Conservation (phyloP, 2,888 invertebrate genomes). For the Ornithoptera priamus region DNA sequence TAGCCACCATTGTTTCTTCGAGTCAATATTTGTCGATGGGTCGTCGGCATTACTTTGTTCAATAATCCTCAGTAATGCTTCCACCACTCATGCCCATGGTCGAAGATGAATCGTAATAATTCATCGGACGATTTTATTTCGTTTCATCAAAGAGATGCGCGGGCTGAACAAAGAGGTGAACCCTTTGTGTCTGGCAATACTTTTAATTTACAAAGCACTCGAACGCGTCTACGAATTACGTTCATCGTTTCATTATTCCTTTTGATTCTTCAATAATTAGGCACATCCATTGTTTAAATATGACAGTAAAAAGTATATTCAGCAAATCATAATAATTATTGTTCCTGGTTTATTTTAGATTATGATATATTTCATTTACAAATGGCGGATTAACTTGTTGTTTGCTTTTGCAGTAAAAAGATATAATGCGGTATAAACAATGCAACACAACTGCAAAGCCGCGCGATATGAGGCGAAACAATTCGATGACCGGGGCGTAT, state of each 20-base stretch:
- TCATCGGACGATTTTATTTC: slow-evolving; percentile 69
- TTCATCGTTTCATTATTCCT: slow-evolving; percentile 58
- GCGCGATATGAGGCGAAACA: slow-evolving; percentile 71
- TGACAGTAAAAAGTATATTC: background rate
- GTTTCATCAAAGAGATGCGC: slow-evolving; percentile 55
- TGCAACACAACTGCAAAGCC: slow-evolving; percentile 41
- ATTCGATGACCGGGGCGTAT: slow-evolving; percentile 73
- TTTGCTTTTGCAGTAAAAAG: slow-evolving; percentile 1
- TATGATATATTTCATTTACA: too few species aligned
- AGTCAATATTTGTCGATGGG: slow-evolving; percentile 78
- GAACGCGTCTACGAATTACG: slow-evolving; percentile 41
- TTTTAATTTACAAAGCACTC: slow-evolving; percentile 56
- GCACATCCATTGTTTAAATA: background rate
- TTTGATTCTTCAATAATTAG: slow-evolving; percentile 32
- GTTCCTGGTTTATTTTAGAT: background rate
- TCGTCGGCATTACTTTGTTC: slow-evolving; percentile 69
- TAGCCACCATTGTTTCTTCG: slow-evolving; percentile 68
- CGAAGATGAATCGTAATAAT: slow-evolving; percentile 77
- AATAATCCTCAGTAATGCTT: slow-evolving; percentile 68
- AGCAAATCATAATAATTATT: background rate
- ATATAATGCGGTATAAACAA: background rate
- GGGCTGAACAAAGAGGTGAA: slow-evolving; percentile 60
- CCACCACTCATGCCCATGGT: slow-evolving; percentile 58
- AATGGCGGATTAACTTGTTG: background rate
- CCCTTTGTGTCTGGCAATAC: slow-evolving; percentile 60